Base-by-base conservation (phyloP, 2,888 invertebrate genomes). In the Plusia festucae region DNA sequence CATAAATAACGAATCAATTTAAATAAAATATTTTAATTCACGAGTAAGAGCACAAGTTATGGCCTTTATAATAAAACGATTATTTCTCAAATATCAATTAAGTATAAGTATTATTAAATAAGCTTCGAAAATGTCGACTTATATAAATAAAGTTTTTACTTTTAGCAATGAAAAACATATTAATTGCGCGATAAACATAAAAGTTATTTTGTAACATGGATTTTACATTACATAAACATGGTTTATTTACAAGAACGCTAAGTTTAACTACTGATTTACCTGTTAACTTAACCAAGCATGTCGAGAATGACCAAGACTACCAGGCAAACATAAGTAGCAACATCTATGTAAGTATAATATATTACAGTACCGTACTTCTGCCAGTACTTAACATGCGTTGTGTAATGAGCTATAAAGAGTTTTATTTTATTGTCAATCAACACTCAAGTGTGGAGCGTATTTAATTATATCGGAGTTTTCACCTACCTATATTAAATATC, bases 401-500 rank as follows among this genome's bases (percentile, higher is more conserved):
- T 81, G 71, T 76, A 76, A 79, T 72, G 66, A 68, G 77, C 59
- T 76, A 76, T 78, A 75, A 76, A 82, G 76, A 80, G 76, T 81
- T 80, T 79, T 81, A 83, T 82, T 81, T 80, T 69, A 80, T 76
- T 80, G 82, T 75, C 82, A 78, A 85, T 82, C 77, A 70, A 78
- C 80, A 84, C 85, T 83, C 62, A 70, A 82, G 73, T 58, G 70
- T 66, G 30, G 72, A 79, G 79, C 76, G 76, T 77, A 82, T 82
- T 82, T 81, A 82, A 81, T 77, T 79, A 78, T 78, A 73, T 73
- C 73, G 71, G 72, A 52, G 58, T 55, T 73, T 78, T 69, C 76
- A 68, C 76, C 67, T 73, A 68, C 76, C 65, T 73, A 73, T 70
- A 73, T 76, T 76, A 68, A 67, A 67, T 74, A 67, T 79, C 71